Evolutionary conservation across 1,140 invertebrate species (phyloP), one percentile per base, ranked within the genome.

Genomic region (Cataglyphis hispanica): DNA sequence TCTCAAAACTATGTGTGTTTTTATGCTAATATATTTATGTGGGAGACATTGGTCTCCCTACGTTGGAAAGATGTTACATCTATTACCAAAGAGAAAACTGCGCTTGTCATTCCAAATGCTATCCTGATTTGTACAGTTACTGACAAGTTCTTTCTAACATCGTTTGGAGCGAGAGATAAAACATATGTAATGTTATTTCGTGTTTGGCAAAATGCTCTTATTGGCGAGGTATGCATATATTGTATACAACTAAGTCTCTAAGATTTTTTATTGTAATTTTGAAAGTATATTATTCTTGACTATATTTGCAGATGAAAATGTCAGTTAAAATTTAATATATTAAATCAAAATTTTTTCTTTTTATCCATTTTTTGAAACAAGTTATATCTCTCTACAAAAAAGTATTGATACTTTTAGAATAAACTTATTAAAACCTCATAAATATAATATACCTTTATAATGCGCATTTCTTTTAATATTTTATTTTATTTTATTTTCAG

Each of bases 1-100:
- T 98, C 98, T 16, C 98, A 98, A 95, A 98, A 98, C 94, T 98
- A 98, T 96, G 96, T 99, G 66, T 99, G 98, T 94, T 99, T 99
- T 95, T 98, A 99, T 95, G 98, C 98, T 37, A 99, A 98, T 94
- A 99, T 99, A 90, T 99, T 99, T 93, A 96, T 97, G 91, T 99
- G 98, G 98, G 98, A 99, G 95, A 99, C 98, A 0, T 96, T 96
- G 94, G 96, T 98, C 31, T 96, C 95, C 64, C 94, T 99, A 61
- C 96, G 97, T 89, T 98, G 98, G 97, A 98, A 98, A 93, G 98
- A 99, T 88, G 98, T 99, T 43, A 97, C 97, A 1, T 97, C 98
- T 64, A 98, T 99, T 92, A 99, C 98, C 8, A 99, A 99, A 95
- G 98, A 99, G 94, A 98, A 98, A 96, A 98, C 98, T 34, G 98